Percentiles rank a stretch among this genome's conserved stretches.
phyloP scores from a whole-genome alignment of 2,797 vertebrate species.

The Coluber constrictor region DNA sequence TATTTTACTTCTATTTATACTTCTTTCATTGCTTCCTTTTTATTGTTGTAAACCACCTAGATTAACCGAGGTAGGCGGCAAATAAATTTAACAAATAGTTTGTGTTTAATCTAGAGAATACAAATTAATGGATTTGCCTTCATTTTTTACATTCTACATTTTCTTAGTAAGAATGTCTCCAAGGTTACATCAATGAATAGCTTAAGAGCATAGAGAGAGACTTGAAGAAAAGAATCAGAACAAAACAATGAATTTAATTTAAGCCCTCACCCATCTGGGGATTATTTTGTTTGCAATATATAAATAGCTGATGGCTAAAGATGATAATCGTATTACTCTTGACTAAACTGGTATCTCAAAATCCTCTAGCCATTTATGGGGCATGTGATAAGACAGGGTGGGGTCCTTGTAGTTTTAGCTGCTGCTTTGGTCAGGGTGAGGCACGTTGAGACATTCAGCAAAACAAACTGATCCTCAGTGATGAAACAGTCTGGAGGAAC shows the following conservation, averaged over 20 bases:
- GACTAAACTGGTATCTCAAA: background rate
- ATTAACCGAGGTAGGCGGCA: background rate
- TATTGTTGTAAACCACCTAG: background rate
- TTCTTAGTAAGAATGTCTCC: background rate
- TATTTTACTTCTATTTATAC: background rate
- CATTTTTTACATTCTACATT: background rate
- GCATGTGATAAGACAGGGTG: background rate
- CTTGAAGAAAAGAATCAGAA: background rate
- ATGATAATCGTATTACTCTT: background rate
- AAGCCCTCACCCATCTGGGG: background rate
- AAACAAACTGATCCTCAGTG: background rate
- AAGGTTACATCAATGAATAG: background rate
- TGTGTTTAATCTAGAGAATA: background rate
- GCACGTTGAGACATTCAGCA: background rate
- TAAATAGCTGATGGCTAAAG: background rate
- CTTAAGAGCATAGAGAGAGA: background rate
- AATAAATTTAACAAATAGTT: background rate
- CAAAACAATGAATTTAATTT: background rate
- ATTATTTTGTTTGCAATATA: background rate
- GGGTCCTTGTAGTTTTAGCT: background rate
- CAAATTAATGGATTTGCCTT: background rate
- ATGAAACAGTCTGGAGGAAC: background rate
- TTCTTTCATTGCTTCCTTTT: background rate
- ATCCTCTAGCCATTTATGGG: background rate
- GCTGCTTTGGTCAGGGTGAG: background rate